phyloP scores from a whole-genome alignment of 2,113 vertebrate species.

The Melospiza melodia region DNA sequence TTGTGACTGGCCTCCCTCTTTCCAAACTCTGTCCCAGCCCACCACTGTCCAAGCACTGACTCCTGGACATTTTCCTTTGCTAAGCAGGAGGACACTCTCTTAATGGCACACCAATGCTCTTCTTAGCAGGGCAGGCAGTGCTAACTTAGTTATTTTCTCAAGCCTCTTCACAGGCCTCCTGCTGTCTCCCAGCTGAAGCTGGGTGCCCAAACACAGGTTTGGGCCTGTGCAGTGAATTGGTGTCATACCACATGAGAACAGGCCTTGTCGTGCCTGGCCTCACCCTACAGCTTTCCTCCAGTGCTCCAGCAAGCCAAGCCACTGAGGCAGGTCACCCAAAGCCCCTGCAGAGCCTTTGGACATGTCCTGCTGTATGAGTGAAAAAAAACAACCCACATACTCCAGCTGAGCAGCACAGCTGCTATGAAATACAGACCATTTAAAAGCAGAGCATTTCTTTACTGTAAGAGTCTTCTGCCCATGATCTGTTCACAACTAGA shows the following conservation, averaged over 20 bases:
- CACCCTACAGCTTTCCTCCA: background rate
- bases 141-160: background rate
- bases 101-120: background rate
- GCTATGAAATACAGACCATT: background rate
- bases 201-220: slow-evolving; percentile 3
- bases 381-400: background rate
- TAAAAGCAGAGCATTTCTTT: background rate
- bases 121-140: background rate
- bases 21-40: background rate
- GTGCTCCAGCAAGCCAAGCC: background rate
- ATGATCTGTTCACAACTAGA: background rate
- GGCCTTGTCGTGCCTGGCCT: slow-evolving; percentile 15
- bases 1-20: background rate
- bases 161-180: background rate
- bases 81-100: rapidly evolving
- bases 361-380: rapidly evolving
- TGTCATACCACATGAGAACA: background rate
- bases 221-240: background rate
- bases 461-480: background rate
- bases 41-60: background rate
- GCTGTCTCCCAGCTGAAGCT: background rate
- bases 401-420: background rate
- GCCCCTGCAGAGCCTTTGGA: background rate
- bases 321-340: background rate
- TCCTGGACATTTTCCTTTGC: background rate